phyloP scores from a whole-genome alignment of 2,113 vertebrate genomes.

The Spheniscus mendiculus region DNA sequence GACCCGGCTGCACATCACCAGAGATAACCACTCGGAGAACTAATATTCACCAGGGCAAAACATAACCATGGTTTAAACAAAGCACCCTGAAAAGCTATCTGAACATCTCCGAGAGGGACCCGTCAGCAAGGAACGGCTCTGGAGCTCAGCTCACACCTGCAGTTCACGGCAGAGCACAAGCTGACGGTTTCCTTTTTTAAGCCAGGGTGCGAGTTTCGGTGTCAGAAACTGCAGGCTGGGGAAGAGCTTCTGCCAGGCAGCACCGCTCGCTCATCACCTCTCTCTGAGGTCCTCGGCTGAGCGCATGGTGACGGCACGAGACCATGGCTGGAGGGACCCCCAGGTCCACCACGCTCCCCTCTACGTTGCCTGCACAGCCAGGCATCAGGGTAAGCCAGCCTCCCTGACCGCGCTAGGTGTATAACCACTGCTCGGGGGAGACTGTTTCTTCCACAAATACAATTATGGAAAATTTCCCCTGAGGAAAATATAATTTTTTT shows the following conservation, averaged over 20 bases:
- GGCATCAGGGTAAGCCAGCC: background rate
- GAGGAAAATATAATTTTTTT: too few relatives aligned
- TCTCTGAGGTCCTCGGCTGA: accelerated
- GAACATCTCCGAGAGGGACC: background rate
- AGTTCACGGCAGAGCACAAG: background rate
- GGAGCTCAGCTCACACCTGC: background rate
- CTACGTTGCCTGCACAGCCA: accelerated
- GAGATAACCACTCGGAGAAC: background rate
- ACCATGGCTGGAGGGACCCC: accelerated
- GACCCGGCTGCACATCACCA: background rate
- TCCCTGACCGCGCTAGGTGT: accelerated
- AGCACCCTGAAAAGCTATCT: background rate
- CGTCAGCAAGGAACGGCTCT: accelerated
- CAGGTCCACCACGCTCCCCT: background rate
- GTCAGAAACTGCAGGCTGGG: background rate
- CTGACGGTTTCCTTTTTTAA: background rate
- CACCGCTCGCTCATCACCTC: accelerated
- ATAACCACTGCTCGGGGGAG: accelerated
- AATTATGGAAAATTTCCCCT: too few relatives aligned
- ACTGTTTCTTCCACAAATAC: background rate
- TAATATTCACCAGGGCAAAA: background rate
- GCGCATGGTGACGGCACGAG: accelerated
- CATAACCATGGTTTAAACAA: background rate
- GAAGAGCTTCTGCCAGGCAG: too few relatives aligned
- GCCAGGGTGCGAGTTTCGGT: background rate